Evolutionary conservation across 2,888 invertebrate genomes (phyloP).

Genomic region (Drosophila mettleri): DNA sequence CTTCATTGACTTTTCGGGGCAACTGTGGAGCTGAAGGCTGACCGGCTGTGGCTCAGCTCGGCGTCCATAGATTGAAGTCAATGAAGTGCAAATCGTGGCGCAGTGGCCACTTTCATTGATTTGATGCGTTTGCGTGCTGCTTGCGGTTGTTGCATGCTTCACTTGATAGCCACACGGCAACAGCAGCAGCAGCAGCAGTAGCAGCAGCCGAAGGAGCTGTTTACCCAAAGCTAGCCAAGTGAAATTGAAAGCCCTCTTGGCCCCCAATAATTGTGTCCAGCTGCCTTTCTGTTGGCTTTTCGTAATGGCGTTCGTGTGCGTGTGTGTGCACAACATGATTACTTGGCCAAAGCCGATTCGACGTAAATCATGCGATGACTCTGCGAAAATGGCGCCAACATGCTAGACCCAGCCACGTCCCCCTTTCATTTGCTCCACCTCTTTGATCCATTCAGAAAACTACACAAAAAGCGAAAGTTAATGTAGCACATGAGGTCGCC

Average conservation of each 20-base stretch:
- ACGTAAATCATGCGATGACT: conserved; percentile 79
- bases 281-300: conserved; percentile 37
- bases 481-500: conserved; percentile 60
- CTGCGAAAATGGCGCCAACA: conserved; percentile 66
- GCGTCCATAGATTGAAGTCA: conserved; percentile 50
- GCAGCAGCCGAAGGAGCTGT: conserved; percentile 42
- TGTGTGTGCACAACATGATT: conserved; percentile 66
- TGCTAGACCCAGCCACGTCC: conserved; percentile 32
- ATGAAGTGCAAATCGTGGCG: conserved; percentile 75
- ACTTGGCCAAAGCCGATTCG: conserved; percentile 65
- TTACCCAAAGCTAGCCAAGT: conserved; percentile 71
- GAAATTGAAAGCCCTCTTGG: conserved; percentile 76
- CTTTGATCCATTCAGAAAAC: conserved; percentile 5
- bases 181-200: conserved; percentile 9
- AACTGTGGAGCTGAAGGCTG: conserved; percentile 16
- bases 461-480: conserved; percentile 64
- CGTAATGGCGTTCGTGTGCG: conserved; percentile 39
- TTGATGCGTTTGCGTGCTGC: conserved; percentile 79
- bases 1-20: conserved; percentile 47
- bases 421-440: neutral
- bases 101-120: conserved; percentile 75
- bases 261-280: conserved; percentile 69
- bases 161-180: conserved; percentile 57
- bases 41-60: conserved; percentile 13
- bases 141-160: conserved; percentile 72